Evolutionary conservation across 2,888 invertebrate genomes (phyloP), one percentile per base, ranked within the genome.

Genomic region (Agrilus mali): DNA sequence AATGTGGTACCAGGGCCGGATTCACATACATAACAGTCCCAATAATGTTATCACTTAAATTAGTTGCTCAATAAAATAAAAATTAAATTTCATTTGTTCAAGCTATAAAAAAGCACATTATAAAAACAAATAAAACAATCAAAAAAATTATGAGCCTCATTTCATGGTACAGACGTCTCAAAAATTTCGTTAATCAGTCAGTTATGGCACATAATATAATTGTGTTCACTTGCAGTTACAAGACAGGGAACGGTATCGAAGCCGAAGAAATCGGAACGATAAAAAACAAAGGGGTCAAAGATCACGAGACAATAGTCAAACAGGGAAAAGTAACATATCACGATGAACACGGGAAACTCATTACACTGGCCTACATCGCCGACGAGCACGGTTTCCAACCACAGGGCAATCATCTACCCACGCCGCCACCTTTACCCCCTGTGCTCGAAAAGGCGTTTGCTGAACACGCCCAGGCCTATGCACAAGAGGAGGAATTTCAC

Each of bases 401-500:
- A 3, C 43, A 46, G 40, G 56, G 52, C 16, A 54, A 52, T 4
- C 55, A 55, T 42, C 44, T 57, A 10, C 51, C 51, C 12, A 86
- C 86, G 7, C 82, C 86, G 4, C 86, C 86, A n/a, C 84, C 86
- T 8, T 78, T 85, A 51, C 85, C 86, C 2, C 70, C 75, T 36
- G 84, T 78, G 54, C 83, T 85, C 49, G 77, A 78, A 55, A 76
- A 77, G 52, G 74, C 80, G 31, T 61, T 80, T 47, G 78, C 78
- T n/a, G 75, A 51, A 42, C 40, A 40, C 20, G 27, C 27, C 27
- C 27, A 27, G 10, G 27, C 27, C 2, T 27, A 27, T 27, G 27
- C 27, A 5, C 27, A 27, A 27, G 27, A 27, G 10, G 27, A 27
- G 4, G 27, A 8, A 27, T 27, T 27, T 10, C 27, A 27, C 10